These are phyloP conservation scores for Gymnocheta viridis DNA, from an alignment of 2,888 invertebrate species.

Conservation along the genomic window DNA sequence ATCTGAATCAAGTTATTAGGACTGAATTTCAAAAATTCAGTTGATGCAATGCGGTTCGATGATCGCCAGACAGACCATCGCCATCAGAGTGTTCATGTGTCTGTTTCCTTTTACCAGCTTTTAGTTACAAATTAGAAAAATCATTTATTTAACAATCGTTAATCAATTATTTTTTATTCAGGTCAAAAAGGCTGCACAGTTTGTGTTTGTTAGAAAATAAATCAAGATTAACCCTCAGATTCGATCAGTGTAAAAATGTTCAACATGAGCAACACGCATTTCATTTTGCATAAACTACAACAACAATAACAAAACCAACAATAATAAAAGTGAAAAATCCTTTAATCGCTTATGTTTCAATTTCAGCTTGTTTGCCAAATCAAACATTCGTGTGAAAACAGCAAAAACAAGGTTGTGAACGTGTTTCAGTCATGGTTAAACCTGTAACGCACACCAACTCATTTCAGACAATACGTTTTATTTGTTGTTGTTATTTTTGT, in stretches of 20 bases:
- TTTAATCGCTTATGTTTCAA: slow-evolving; percentile 61
- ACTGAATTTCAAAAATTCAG: no score
- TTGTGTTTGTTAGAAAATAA: no score
- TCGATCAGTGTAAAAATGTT: not conserved
- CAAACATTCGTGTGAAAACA: slow-evolving; percentile 15
- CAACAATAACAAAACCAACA: not conserved
- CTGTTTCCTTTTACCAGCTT: no score
- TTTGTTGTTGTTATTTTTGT: not conserved
- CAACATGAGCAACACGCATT: not conserved
- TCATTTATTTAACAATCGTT: no score
- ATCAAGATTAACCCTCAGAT: not conserved
- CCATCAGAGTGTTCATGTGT: no score
- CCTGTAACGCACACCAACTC: slow-evolving; percentile 11
- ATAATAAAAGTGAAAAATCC: slow-evolving; percentile 40
- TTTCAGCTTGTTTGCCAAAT: slow-evolving; percentile 40
- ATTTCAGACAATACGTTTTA: not conserved
- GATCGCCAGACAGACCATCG: no score
- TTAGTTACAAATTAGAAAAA: no score
- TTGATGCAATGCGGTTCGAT: no score
- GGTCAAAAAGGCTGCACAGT: no score
- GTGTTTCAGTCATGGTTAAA: slow-evolving; percentile 1
- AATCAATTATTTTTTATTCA: no score
- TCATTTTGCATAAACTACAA: not conserved
- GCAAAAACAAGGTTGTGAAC: slow-evolving; percentile 9
- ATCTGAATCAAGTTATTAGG: no score